Percentiles rank a stretch among this genome's conserved stretches.
Conservation (phyloP, 1,140 invertebrate genomes). For the Ganaspis sp. region DNA sequence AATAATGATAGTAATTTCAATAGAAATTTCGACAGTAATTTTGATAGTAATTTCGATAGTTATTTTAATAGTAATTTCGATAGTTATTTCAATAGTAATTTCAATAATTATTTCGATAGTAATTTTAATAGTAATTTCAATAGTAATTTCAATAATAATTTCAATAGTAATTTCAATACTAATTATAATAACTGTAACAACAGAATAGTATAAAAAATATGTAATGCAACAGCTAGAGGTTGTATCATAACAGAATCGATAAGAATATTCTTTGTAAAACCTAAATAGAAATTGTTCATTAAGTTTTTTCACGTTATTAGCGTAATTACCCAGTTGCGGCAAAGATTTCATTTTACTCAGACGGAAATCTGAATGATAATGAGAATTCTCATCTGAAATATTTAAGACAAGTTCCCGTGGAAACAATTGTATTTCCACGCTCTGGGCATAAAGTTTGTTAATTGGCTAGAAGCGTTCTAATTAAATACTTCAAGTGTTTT, state of each 20-base stretch:
- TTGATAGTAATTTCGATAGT: no score
- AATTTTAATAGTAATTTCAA: no score
- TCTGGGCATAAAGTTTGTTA: neutral
- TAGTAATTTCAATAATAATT: no score
- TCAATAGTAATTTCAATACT: no score
- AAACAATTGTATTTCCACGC: constrained; percentile 25
- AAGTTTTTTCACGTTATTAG: neutral
- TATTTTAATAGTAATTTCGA: no score
- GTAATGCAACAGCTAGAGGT: no score
- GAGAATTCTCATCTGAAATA: neutral
- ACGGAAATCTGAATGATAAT: neutral
- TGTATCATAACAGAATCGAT: neutral
- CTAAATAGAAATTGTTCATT: neutral
- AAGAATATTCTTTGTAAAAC: neutral
- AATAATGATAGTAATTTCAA: no score
- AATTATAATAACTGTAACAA: no score
- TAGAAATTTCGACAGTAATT: no score
- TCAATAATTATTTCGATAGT: no score
- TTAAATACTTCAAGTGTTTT: neutral
- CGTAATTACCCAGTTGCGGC: neutral
- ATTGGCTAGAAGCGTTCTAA: neutral
- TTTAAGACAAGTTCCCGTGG: neutral
- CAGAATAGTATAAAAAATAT: no score
- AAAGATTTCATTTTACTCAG: neutral
- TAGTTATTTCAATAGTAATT: no score